Evolutionary conservation across 2,888 invertebrate species (phyloP).

Genomic region (Sclerodermus sp.): DNA sequence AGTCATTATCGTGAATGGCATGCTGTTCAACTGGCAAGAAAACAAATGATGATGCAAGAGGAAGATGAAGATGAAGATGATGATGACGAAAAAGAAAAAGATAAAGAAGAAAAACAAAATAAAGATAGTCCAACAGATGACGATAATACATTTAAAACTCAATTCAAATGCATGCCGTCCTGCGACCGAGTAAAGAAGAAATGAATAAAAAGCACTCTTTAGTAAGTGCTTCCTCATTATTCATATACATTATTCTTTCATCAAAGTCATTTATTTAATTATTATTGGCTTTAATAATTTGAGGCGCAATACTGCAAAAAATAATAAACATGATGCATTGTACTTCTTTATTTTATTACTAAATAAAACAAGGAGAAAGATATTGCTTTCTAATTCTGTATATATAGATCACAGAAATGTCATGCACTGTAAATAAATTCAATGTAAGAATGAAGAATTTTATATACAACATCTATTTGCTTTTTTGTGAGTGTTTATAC

Average conservation of each 20-base stretch:
- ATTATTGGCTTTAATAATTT: neutral
- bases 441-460: neutral
- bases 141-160: constrained; percentile 34
- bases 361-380: neutral
- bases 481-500: too few relatives aligned
- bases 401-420: constrained; percentile 5
- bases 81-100: constrained; percentile 42
- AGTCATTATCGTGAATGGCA: constrained; percentile 98
- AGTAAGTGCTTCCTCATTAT: constrained; percentile 12
- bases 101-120: constrained; percentile 22
- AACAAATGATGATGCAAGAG: constrained; percentile 87
- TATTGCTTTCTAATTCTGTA: constrained; percentile 1
- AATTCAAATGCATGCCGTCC: constrained; percentile 53
- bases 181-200: constrained; percentile 37
- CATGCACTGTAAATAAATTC: constrained; percentile 17
- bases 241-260: constrained; percentile 2
- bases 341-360: neutral
- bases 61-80: constrained; percentile 75
- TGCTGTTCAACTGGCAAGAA: constrained; percentile 88
- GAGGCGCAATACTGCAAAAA: neutral
- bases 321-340: constrained; percentile 1
- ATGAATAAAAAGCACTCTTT: constrained; percentile 16
- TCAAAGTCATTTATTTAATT: neutral
- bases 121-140: constrained; percentile 27
- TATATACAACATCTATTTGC: too few relatives aligned